A percentile compares a stretch with the other conserved stretches of the same genome.
Evolutionary conservation across 2,113 vertebrate genomes (phyloP).

Genomic region (Morone chrysops): DNA sequence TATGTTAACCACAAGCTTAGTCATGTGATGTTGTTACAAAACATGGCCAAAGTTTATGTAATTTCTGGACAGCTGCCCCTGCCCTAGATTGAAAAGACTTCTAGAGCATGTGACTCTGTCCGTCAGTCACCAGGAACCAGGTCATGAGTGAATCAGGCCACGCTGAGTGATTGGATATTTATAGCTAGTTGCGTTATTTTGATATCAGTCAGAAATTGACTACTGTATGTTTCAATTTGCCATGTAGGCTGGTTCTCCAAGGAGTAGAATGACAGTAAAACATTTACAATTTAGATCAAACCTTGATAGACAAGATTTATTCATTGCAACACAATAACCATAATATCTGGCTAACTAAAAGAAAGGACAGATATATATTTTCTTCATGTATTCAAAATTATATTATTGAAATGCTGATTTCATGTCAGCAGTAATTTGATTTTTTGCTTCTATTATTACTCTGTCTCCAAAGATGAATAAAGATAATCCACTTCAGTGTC

Average conservation of each 20-base stretch:
- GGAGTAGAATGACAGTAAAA: background rate
- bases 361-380: background rate
- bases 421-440: background rate
- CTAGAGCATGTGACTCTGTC: constrained; percentile 20
- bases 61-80: constrained; percentile 19
- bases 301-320: background rate
- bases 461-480: background rate
- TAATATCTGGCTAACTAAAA: background rate
- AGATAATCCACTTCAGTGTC: background rate
- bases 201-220: constrained; percentile 6
- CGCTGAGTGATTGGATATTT: constrained; percentile 33
- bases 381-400: background rate
- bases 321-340: background rate
- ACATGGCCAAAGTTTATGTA: constrained; percentile 19
- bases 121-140: constrained; percentile 32
- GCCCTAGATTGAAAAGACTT: constrained; percentile 14
- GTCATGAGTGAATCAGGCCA: constrained; percentile 53
- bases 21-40: constrained; percentile 18
- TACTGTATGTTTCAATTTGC: background rate
- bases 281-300: background rate
- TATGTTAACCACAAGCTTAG: background rate
- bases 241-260: background rate
- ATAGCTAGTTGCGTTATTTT: constrained; percentile 27
- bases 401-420: background rate
- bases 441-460: background rate